phyloP scores from a whole-genome alignment of 2,113 vertebrate genomes.

The Castor canadensis region DNA sequence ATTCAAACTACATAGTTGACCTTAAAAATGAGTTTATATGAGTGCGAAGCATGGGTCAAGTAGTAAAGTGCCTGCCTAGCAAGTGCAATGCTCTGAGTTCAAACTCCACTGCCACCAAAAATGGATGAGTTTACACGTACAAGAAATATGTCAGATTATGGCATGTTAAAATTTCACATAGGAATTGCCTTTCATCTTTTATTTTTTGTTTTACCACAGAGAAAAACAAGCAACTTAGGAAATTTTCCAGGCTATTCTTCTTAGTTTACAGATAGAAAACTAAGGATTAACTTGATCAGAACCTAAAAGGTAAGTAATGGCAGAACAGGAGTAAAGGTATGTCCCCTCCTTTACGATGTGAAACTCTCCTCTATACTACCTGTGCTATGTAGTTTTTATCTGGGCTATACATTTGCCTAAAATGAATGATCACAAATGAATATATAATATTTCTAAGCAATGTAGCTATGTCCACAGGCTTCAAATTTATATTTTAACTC shows the following conservation, averaged over 20 bases:
- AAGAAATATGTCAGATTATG: neutral
- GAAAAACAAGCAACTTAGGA: neutral
- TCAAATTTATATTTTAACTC: slow-evolving; percentile 12
- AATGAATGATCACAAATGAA: neutral
- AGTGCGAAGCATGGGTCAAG: too few species aligned
- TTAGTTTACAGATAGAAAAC: neutral
- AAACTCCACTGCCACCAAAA: too few species aligned
- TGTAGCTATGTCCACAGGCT: neutral
- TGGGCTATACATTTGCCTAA: neutral
- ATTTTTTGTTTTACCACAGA: neutral
- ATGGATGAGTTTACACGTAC: neutral
- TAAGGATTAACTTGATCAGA: neutral
- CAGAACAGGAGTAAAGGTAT: neutral
- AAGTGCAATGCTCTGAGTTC: too few species aligned
- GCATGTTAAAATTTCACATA: neutral
- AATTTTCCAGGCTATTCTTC: neutral
- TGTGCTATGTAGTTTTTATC: neutral
- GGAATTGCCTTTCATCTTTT: neutral
- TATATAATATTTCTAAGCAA: neutral
- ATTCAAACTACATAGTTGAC: neutral
- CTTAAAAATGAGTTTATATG: neutral
- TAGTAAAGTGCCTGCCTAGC: too few species aligned
- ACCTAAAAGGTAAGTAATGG: neutral
- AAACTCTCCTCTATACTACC: neutral
- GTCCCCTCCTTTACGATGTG: neutral